A percentile compares a stretch with the other conserved stretches of the same genome.
These are phyloP conservation scores for Sebastes dallii DNA, from an alignment of 2,797 vertebrate genomes.

Conservation along the genomic window DNA sequence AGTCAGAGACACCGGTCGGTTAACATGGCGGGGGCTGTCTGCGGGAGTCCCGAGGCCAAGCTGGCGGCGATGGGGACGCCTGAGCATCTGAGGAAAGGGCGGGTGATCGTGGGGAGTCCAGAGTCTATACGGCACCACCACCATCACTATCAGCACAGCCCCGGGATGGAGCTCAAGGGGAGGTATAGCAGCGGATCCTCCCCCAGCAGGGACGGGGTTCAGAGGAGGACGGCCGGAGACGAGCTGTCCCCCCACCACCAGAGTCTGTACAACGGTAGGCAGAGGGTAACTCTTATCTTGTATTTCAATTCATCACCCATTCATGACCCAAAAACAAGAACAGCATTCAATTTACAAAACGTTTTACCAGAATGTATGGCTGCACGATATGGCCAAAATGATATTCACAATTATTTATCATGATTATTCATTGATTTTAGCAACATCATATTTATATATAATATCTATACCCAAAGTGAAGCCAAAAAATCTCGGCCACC, in stretches of 20 bases:
- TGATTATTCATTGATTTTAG: no score
- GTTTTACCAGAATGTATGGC: not conserved
- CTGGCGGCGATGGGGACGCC: slow-evolving; percentile 83
- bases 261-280: slow-evolving; percentile 95
- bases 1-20: slow-evolving; percentile 87
- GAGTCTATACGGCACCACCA: slow-evolving; percentile 88
- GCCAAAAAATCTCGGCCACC: no score
- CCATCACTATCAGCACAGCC: slow-evolving; percentile 66
- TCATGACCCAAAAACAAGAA: not conserved
- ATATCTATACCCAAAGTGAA: no score
- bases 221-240: slow-evolving; percentile 86
- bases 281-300: slow-evolving; percentile 49
- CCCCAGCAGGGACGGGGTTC: slow-evolving; percentile 84
- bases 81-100: slow-evolving; percentile 89
- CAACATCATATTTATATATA: no score
- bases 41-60: slow-evolving; percentile 87
- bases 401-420: no score
- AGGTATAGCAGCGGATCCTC: slow-evolving; percentile 85
- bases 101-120: slow-evolving; percentile 89
- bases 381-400: no score
- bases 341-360: not conserved
- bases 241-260: slow-evolving; percentile 90
- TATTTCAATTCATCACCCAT: slow-evolving; percentile 10
- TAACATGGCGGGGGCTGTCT: slow-evolving; percentile 10
- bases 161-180: slow-evolving; percentile 87